A percentile compares a stretch with the other conserved stretches of the same genome.
Evolutionary conservation across 2,797 vertebrate genomes (phyloP).

Genomic region (Sparus aurata): DNA sequence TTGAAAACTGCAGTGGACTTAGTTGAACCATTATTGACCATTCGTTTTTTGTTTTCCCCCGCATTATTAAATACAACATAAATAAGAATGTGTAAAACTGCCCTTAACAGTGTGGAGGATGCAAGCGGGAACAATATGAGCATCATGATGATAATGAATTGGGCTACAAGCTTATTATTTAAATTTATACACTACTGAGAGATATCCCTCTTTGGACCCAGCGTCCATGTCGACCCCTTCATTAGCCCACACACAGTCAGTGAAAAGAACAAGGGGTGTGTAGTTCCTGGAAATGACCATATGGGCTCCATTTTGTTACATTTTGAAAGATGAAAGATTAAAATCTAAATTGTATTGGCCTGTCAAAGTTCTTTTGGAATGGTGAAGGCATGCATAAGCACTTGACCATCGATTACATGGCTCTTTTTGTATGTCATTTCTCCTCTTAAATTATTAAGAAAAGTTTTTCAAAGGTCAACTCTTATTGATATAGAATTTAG

Average conservation of each 20-base stretch:
- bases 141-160: constrained; percentile 17
- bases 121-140: neutral
- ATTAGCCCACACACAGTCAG: constrained; percentile 1
- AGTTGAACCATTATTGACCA: neutral
- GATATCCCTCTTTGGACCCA: constrained; percentile 1
- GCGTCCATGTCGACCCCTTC: neutral
- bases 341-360: neutral
- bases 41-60: neutral
- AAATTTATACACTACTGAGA: neutral
- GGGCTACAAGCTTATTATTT: neutral
- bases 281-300: constrained; percentile 1
- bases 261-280: constrained; percentile 4
- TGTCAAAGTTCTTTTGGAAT: neutral
- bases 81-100: neutral
- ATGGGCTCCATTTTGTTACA: neutral
- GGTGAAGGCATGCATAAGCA: neutral
- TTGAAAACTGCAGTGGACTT: too few relatives aligned
- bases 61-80: neutral
- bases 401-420: neutral
- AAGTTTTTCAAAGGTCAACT: neutral
- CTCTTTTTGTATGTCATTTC: neutral
- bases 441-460: neutral
- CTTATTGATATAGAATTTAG: neutral
- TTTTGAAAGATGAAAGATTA: neutral
- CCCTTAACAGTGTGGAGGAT: neutral